phyloP scores from a whole-genome alignment of 2,888 invertebrate species.

The Zhuqinia jingwanae region DNA sequence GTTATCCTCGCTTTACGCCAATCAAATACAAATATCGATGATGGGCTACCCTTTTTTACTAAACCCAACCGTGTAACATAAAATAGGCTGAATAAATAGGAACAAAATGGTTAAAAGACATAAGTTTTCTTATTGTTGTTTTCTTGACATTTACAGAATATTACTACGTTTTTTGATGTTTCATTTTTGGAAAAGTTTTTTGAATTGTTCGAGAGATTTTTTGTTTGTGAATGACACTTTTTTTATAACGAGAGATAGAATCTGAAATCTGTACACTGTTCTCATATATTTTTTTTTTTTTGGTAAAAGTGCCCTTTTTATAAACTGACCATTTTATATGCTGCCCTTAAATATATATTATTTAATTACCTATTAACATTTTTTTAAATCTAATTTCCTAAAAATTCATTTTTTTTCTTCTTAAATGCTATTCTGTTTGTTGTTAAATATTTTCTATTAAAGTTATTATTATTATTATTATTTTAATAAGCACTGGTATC shows the following conservation, averaged over 20 bases:
- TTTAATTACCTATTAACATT: neutral
- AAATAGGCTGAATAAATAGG: neutral
- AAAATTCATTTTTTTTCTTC: slow-evolving; percentile 36
- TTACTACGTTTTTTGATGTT: neutral
- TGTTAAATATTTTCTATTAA: slow-evolving; percentile 31
- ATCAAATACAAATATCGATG: slow-evolving; percentile 9
- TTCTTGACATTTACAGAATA: neutral
- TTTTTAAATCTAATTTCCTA: neutral
- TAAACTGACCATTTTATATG: slow-evolving; percentile 28
- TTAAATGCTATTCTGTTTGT: slow-evolving; percentile 30
- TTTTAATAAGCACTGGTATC: slow-evolving; percentile 67
- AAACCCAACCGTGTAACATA: neutral
- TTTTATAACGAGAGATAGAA: neutral
- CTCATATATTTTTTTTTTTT: slow-evolving; percentile 3
- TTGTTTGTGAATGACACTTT: slow-evolving; percentile 4
- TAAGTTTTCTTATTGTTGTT: neutral
- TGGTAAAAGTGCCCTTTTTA: neutral
- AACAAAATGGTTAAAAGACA: neutral
- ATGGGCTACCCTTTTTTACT: neutral
- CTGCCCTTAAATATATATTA: slow-evolving; percentile 22
- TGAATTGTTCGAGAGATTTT: neutral
- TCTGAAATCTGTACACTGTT: slow-evolving; percentile 57
- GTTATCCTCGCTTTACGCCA: neutral
- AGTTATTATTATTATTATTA: no score
- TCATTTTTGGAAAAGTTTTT: neutral